phyloP scores from a whole-genome alignment of 2,797 vertebrate genomes.

The Anolis apletophallus region DNA sequence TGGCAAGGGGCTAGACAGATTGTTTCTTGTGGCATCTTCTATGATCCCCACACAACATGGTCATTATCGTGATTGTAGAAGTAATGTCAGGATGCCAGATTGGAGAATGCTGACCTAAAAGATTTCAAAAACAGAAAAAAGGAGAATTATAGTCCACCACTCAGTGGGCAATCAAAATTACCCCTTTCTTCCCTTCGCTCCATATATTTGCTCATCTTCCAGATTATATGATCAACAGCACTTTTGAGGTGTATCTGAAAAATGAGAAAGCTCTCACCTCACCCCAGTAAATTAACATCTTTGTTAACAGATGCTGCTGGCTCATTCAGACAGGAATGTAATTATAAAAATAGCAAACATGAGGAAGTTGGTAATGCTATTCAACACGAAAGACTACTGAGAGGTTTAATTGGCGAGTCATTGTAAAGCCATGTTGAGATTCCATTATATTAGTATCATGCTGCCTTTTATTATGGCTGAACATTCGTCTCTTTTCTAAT shows the following conservation, averaged over 20 bases:
- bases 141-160: background rate
- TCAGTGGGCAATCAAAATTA: background rate
- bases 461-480: conserved; percentile 10
- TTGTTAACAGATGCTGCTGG: background rate
- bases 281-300: background rate
- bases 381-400: conserved; percentile 1
- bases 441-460: background rate
- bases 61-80: too few species aligned
- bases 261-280: background rate
- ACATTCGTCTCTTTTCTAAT: background rate
- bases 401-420: background rate
- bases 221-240: background rate
- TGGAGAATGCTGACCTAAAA: background rate
- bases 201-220: background rate
- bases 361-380: background rate
- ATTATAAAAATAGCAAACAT: background rate
- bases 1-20: too few species aligned
- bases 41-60: too few species aligned
- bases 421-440: conserved; percentile 15
- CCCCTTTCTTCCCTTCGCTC: background rate
- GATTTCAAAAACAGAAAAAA: too few species aligned
- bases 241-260: background rate
- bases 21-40: too few species aligned
- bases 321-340: background rate
- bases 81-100: background rate